Evolutionary conservation across 2,113 vertebrate genomes (phyloP), one percentile per base, ranked within the genome.

Genomic region (Etheostoma cragini): DNA sequence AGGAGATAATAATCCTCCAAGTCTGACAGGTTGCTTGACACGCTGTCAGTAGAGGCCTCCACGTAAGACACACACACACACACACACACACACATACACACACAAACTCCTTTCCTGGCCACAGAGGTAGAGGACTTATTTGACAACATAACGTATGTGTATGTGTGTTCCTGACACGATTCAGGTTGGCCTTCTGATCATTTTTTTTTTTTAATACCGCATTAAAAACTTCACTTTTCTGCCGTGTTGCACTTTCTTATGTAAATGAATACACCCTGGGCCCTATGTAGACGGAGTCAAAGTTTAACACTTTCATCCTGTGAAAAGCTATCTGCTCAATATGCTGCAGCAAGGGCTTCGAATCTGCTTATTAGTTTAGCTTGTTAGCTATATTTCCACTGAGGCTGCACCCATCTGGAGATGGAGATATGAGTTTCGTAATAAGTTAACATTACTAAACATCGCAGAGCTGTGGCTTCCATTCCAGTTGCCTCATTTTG

Each of bases 1-100:
- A 84, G 85, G 72, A 93, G 93, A 93, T 94, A 92, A 96, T 95
- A 94, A 90, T 95, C 93, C 94, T 94, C 88, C 91, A 93, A 94
- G 89, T 91, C 90, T 94, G 94, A 94, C 92, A 93, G 93, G 92
- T 94, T 87, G 88, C 91, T 88, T 94, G 95, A 95, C 93, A 92
- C 73, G 82, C 94, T 93, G 94, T 94, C 91, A 85, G 86, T 72
- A 67, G 80, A 72, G 81, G 72, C 67, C 82, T 89, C 58, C 83
- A 47, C 22, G 42, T 66, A 88, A 75, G 90, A 90, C 45, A 46
- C 13, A 60, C 54, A 76, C 30, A 65, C 58, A 72, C 26, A 52
- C 33, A 69, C 47, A 60, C n/a, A 79, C 53, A 54, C 56, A 61
- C 45, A 68, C 46, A n/a, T 33, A 49, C 13, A 63, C 74, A 81